Evolutionary conservation across 1,140 invertebrate species (phyloP), one percentile per base, ranked within the genome.

Genomic region (Ostrea denselamellosa): DNA sequence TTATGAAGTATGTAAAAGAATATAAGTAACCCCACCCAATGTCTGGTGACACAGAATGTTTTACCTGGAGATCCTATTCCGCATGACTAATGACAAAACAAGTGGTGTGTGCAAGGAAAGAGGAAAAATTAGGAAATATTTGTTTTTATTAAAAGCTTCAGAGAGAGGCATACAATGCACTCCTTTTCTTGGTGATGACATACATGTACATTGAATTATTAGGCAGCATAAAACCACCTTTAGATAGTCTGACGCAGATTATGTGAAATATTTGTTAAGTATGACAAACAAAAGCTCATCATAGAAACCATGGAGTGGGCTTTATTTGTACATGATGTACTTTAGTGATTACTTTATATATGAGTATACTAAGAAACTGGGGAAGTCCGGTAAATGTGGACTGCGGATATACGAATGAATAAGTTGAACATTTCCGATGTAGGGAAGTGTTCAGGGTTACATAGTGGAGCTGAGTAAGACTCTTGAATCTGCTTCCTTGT

Each of bases 121-220:
- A 71, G 25, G 25, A 71, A 71, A 71, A 71, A 34, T 28, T 34
- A 71, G 68, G 68, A 71, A 71, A 71, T 71, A 71, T 71, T 71
- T 71, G 68, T 71, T 71, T 71, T 71, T 71, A 71, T 71, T 71
- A 71, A 71, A 71, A 71, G 68, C 22, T 71, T 71, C 68, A 71
- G 68, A 71, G 28, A 71, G 68, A 71, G 68, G 68, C 8, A 22
- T 28, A 71, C 68, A 71, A 71, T 71, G 68, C 68, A 71, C 68
- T 71, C 68, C 68, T 71, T 34, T n/a, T 28, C 68, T 10, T 9
- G 9, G 25, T 25, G 25, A 25, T 71, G 68, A 71, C 68, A 71
- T 71, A 71, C 28, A 71, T 25, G 25, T 71, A 71, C 28, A 71
- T 28, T 71, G 68, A 71, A 71, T 28, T 71, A 71, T 34, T n/a